Evolutionary conservation across 2,797 vertebrate genomes (phyloP).

Genomic region (Clarias platycephalus): DNA sequence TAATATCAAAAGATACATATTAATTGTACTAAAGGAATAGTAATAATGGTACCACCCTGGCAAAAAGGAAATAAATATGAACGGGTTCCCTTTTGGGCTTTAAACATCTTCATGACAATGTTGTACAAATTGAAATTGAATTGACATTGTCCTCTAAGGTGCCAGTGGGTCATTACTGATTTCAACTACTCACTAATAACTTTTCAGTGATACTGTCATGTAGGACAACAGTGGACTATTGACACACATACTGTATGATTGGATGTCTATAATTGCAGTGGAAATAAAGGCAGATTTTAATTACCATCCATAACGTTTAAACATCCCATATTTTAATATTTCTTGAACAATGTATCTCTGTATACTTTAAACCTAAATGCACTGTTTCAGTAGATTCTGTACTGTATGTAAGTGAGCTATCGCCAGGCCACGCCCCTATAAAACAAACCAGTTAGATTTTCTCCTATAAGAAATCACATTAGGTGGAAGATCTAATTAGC

Average conservation of each 20-base stretch:
- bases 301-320: too few relatives aligned
- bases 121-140: neutral
- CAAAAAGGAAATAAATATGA: neutral
- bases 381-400: too few relatives aligned
- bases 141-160: neutral
- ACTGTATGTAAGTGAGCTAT: too few relatives aligned
- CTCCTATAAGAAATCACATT: too few relatives aligned
- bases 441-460: too few relatives aligned
- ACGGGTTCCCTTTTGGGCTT: neutral
- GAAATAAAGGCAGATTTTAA: neutral
- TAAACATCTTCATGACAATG: neutral
- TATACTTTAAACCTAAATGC: neutral
- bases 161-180: neutral
- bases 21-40: neutral
- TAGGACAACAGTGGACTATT: neutral
- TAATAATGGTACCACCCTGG: neutral
- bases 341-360: neutral
- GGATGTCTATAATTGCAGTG: neutral
- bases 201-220: neutral
- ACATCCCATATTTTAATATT: neutral
- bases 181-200: neutral
- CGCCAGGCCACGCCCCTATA: too few relatives aligned
- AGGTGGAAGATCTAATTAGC: too few relatives aligned
- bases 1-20: too few relatives aligned
- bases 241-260: neutral